A percentile compares a stretch with the other conserved stretches of the same genome.
Conservation (phyloP, 1,140 invertebrate genomes). For the Papilio helenus region DNA sequence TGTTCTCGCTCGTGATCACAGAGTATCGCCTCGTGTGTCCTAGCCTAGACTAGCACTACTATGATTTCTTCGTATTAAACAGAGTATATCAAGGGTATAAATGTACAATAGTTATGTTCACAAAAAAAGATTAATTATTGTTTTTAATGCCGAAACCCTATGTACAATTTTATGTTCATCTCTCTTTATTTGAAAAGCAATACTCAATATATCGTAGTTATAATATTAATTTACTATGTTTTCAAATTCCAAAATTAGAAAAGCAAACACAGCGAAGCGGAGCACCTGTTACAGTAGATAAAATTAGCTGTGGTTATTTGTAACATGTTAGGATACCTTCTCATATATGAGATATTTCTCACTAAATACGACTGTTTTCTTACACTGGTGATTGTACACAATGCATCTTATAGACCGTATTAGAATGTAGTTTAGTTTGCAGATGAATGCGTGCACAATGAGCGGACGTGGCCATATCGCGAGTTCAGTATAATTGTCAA, state of each 20-base stretch:
- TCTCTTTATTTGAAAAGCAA: not conserved
- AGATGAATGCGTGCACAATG: conserved; percentile 67
- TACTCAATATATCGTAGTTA: too few species aligned
- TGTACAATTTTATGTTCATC: too few species aligned
- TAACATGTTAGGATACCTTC: not conserved
- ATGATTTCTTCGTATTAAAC: not conserved
- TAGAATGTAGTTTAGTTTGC: conserved; percentile 42
- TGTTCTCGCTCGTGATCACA: conserved; percentile 15
- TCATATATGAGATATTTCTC: not conserved
- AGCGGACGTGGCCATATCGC: conserved; percentile 69
- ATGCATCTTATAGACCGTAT: conserved; percentile 21
- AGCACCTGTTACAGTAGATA: not conserved
- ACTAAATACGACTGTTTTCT: not conserved
- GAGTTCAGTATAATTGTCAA: conserved; percentile 59
- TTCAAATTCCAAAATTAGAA: not conserved
- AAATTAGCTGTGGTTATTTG: not conserved
- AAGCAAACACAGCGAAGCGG: not conserved
- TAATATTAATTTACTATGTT: not conserved
- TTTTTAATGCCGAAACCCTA: too few species aligned
- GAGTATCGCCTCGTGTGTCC: not conserved
- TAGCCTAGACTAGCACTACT: conserved; percentile 7
- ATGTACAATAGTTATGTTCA: not conserved
- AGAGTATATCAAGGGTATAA: not conserved
- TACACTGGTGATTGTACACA: not conserved
- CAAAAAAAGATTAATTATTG: not conserved